These are phyloP conservation scores for Macrostomum cliftonense DNA, from an alignment of 2,888 invertebrate genomes.

Conservation along the genomic window DNA sequence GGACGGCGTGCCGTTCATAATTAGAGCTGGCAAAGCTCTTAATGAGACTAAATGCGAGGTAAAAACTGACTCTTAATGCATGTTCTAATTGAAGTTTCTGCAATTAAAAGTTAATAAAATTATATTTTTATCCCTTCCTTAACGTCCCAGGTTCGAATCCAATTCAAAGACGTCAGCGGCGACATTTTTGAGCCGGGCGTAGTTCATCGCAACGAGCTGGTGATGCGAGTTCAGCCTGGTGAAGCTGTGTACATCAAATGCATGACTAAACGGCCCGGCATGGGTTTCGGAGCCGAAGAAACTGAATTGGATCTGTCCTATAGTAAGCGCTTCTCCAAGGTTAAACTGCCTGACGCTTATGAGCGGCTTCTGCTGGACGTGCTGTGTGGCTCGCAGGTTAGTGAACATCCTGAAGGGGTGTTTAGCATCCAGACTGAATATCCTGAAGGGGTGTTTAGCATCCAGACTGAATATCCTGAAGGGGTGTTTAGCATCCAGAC, in stretches of 20 bases:
- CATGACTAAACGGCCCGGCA: slow-evolving; percentile 95
- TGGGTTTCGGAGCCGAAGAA: slow-evolving; percentile 88
- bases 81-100: too few species aligned
- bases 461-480: too few species aligned
- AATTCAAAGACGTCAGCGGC: slow-evolving; percentile 85
- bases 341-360: slow-evolving; percentile 81
- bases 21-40: slow-evolving; percentile 67
- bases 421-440: too few species aligned
- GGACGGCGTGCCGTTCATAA: slow-evolving; percentile 58
- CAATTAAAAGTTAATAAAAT: too few species aligned
- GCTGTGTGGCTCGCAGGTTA: slow-evolving; percentile 59
- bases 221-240: slow-evolving; percentile 90
- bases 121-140: too few species aligned
- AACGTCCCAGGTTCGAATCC: slow-evolving; percentile 86
- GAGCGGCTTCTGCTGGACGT: slow-evolving; percentile 89
- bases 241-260: slow-evolving; percentile 94
- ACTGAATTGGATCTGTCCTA: slow-evolving; percentile 94
- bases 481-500: too few species aligned
- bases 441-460: too few species aligned
- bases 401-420: too few species aligned
- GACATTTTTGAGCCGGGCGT: slow-evolving; percentile 73
- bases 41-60: too few species aligned
- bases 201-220: slow-evolving; percentile 59
- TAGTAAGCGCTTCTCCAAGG: slow-evolving; percentile 59
- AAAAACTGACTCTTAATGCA: too few species aligned